Conservation (phyloP, 2,797 vertebrate genomes). For the Gymnodraco acuticeps region DNA sequence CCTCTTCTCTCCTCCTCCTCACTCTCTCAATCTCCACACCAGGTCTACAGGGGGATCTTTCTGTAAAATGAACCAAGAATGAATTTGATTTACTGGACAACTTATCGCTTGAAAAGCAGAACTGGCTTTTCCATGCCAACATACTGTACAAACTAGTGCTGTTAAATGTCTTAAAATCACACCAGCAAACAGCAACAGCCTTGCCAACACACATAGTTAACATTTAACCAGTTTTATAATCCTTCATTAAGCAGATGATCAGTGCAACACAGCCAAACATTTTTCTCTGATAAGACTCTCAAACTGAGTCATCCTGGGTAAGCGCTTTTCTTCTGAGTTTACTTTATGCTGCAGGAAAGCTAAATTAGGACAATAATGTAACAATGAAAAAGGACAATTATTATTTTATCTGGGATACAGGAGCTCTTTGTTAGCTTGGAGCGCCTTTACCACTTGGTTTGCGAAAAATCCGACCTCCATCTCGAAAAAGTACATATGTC, state of each 20-base stretch:
- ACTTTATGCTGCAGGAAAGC: conserved; percentile 33
- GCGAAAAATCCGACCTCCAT: neutral
- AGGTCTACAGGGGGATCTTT: neutral
- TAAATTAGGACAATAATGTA: conserved; percentile 36
- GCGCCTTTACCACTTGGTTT: neutral
- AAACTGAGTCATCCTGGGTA: conserved; percentile 42
- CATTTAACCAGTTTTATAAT: conserved; percentile 9
- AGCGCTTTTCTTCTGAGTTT: conserved; percentile 51
- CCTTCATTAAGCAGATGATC: conserved; percentile 33
- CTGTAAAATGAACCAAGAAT: conserved; percentile 32
- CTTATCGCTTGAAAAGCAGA: conserved; percentile 12
- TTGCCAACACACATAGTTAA: neutral
- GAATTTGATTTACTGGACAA: conserved; percentile 42
- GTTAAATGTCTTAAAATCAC: neutral
- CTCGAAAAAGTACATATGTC: neutral
- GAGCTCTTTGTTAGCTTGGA: conserved; percentile 15
- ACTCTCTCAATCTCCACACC: conserved; percentile 2
- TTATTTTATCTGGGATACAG: conserved; percentile 30
- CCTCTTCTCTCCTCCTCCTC: conserved; percentile 23
- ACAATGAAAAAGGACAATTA: conserved; percentile 37
- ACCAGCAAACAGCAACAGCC: neutral
- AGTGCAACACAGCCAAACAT: conserved; percentile 13
- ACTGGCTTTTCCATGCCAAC: conserved; percentile 28
- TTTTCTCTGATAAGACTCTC: conserved; percentile 41
- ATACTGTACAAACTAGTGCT: neutral